phyloP scores from a whole-genome alignment of 2,113 vertebrate genomes.

The Rhinolophus ferrumequinum region DNA sequence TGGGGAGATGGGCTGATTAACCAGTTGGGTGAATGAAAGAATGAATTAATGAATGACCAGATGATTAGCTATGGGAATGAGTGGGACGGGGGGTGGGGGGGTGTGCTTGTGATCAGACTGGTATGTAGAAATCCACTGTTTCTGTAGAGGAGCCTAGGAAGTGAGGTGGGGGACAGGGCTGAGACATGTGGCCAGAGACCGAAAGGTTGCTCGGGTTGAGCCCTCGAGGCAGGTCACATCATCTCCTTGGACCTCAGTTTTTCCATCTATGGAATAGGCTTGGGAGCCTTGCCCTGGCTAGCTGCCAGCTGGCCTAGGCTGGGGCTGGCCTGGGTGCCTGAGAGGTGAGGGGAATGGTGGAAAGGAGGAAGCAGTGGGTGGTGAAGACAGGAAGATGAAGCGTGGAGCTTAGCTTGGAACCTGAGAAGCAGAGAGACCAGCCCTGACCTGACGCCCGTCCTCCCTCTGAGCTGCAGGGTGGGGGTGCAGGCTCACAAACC shows the following conservation, averaged over 20 bases:
- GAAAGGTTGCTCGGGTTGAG: not conserved
- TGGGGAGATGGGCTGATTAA: not conserved
- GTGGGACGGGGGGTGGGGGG: not conserved
- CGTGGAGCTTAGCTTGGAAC: conserved; percentile 78
- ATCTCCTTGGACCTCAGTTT: conserved; percentile 6
- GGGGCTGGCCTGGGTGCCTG: not conserved
- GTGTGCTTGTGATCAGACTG: not conserved
- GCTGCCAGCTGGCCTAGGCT: conserved; percentile 23
- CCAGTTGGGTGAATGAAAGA: not conserved
- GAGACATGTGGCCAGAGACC: not conserved
- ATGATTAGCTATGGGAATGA: not conserved
- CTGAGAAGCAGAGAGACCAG: conserved; percentile 68
- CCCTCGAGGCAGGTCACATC: not conserved
- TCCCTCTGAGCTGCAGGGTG: not conserved
- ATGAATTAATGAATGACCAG: not conserved
- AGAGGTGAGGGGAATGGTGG: conserved; percentile 40
- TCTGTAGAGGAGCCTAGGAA: not conserved
- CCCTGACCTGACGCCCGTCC: conserved; percentile 61
- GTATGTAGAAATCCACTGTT: not conserved
- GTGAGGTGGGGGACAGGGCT: not conserved
- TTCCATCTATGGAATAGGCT: conserved; percentile 55
- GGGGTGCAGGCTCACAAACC: not conserved
- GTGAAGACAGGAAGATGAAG: conserved; percentile 74
- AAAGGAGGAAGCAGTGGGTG: conserved; percentile 76
- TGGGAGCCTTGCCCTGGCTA: not conserved